Percentiles rank a stretch among this genome's conserved stretches.
These are phyloP conservation scores for Leucosticte australis DNA, from an alignment of 2,113 vertebrate genomes.

Conservation along the genomic window DNA sequence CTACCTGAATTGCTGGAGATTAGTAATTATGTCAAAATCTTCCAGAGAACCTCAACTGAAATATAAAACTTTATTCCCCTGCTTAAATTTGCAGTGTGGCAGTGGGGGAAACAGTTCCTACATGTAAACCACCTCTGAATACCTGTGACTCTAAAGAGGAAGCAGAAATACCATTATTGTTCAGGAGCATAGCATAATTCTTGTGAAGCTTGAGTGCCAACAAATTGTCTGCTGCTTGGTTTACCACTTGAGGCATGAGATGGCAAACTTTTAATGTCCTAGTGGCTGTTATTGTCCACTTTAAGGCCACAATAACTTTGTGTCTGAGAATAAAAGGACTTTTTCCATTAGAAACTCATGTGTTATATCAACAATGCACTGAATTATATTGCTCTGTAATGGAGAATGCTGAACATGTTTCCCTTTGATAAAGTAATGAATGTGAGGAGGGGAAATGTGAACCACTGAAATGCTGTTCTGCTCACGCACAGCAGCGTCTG, in stretches of 20 bases:
- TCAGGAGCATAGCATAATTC: not conserved
- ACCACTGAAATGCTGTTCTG: not conserved
- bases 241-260: not conserved
- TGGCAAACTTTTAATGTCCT: not conserved
- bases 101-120: not conserved
- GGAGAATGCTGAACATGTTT: not conserved
- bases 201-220: not conserved
- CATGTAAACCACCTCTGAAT: not conserved
- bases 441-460: not conserved
- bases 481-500: not conserved
- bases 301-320: not conserved
- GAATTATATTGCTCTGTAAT: not conserved
- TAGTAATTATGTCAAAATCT: conserved; percentile 8
- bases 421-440: conserved; percentile 2
- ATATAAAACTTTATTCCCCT: not conserved
- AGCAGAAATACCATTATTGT: not conserved
- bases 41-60: not conserved
- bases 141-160: not conserved
- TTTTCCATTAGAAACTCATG: not conserved
- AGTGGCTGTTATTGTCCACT: not conserved
- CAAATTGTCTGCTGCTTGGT: not conserved
- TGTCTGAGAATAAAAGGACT: not conserved
- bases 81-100: not conserved
- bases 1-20: not conserved
- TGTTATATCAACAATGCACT: not conserved